Conservation (phyloP, 2,113 vertebrate species). For the Petrocephalus microphthalmus region DNA sequence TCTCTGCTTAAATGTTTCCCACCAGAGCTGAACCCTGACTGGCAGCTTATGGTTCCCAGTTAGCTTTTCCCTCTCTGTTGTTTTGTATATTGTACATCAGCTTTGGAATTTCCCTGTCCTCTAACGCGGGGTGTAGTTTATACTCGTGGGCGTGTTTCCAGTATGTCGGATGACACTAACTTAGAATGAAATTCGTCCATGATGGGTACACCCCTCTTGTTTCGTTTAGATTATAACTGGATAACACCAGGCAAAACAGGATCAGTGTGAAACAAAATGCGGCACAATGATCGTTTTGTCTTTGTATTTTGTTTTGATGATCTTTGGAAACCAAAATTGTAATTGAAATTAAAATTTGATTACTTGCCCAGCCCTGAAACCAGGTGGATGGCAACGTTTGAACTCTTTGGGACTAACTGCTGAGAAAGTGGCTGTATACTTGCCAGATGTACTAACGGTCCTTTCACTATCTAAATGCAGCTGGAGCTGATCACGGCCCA, state of each 20-base stretch:
- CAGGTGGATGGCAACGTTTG: not conserved
- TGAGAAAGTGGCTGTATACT: not conserved
- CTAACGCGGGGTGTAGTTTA: not conserved
- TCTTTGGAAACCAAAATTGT: not conserved
- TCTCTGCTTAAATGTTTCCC: not conserved
- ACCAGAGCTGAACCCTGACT: not conserved
- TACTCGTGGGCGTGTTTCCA: not conserved
- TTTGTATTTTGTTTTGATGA: not conserved
- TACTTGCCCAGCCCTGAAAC: not conserved
- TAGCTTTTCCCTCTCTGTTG: not conserved
- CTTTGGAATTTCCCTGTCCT: not conserved
- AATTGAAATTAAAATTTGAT: not conserved
- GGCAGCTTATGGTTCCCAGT: not conserved
- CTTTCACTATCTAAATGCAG: conserved; percentile 48
- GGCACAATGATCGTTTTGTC: not conserved
- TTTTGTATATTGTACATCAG: not conserved
- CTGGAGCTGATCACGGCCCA: conserved; percentile 87
- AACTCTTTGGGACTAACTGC: not conserved
- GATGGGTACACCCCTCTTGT: not conserved
- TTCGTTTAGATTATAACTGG: not conserved
- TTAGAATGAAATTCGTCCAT: not conserved
- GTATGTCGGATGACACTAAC: not conserved
- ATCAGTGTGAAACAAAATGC: not conserved
- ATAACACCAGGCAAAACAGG: not conserved
- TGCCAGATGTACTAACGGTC: not conserved